Evolutionary conservation across 2,888 invertebrate species (phyloP).

Genomic region (Thysanoteuthis rhombus): DNA sequence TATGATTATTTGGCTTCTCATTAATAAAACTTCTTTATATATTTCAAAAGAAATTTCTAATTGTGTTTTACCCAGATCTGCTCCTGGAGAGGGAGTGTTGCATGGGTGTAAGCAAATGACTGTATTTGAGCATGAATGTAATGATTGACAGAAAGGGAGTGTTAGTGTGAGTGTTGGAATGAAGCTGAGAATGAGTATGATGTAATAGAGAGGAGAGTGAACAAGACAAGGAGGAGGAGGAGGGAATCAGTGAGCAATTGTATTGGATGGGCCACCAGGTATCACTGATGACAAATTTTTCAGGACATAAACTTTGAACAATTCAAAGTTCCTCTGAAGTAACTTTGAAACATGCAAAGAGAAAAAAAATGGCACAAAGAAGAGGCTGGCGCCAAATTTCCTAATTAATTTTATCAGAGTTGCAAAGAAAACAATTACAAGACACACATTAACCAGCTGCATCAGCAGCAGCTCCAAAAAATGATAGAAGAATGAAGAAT

Average conservation of each 20-base stretch:
- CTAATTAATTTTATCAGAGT: constrained; percentile 12
- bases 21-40: too few relatives aligned
- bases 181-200: too few relatives aligned
- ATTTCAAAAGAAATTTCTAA: too few relatives aligned
- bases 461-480: not conserved
- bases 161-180: too few relatives aligned
- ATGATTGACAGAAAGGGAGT: too few relatives aligned
- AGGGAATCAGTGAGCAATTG: not conserved
- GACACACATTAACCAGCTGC: not conserved
- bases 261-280: not conserved
- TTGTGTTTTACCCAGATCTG: not conserved
- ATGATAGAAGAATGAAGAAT: not conserved
- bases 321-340: not conserved
- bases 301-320: not conserved
- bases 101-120: too few relatives aligned
- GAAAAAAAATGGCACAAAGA: not conserved
- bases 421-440: not conserved
- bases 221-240: not conserved
- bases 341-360: not conserved
- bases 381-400: not conserved
- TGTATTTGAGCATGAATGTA: too few relatives aligned
- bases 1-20: too few relatives aligned
- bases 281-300: not conserved
- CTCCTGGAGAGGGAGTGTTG: too few relatives aligned
- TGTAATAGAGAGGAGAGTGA: not conserved